phyloP scores from a whole-genome alignment of 2,113 vertebrate genomes.

The Heliornis fulica region DNA sequence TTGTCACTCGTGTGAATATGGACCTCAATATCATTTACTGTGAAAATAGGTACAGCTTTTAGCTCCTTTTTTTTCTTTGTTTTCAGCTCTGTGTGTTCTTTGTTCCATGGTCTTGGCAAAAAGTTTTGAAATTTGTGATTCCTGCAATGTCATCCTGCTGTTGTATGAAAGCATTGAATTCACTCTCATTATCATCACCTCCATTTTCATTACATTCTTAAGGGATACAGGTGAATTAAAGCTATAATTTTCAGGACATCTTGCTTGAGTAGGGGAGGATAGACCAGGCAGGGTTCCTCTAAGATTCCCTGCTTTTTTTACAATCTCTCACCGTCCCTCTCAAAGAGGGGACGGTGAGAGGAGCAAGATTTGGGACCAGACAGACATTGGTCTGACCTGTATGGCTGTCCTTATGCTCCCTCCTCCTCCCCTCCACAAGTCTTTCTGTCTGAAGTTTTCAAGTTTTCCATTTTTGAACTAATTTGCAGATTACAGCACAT shows the following conservation, averaged over 20 bases:
- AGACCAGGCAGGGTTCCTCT: neutral
- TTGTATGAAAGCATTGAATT: neutral
- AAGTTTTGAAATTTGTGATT: neutral
- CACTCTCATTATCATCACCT: neutral
- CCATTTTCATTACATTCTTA: neutral
- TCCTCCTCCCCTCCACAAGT: neutral
- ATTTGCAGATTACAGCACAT: conserved; percentile 48
- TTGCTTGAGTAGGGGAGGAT: neutral
- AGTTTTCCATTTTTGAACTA: conserved; percentile 24
- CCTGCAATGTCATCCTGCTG: neutral
- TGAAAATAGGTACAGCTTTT: conserved; percentile 91
- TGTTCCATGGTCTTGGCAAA: neutral
- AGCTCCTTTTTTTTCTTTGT: conserved; percentile 28
- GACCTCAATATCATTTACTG: conserved; percentile 99
- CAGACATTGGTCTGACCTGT: conserved; percentile 7
- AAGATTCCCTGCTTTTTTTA: neutral
- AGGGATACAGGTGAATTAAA: neutral
- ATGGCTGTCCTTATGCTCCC: conserved; percentile 1
- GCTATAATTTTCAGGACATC: neutral
- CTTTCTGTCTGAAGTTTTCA: conserved; percentile 15
- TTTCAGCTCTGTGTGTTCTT: neutral
- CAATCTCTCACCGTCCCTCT: neutral
- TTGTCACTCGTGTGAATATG: conserved; percentile 98
- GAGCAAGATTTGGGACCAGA: neutral
- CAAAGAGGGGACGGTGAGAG: no score